Evolutionary conservation across 2,797 vertebrate genomes (phyloP).

Genomic region (Lycodopsis pacificus): DNA sequence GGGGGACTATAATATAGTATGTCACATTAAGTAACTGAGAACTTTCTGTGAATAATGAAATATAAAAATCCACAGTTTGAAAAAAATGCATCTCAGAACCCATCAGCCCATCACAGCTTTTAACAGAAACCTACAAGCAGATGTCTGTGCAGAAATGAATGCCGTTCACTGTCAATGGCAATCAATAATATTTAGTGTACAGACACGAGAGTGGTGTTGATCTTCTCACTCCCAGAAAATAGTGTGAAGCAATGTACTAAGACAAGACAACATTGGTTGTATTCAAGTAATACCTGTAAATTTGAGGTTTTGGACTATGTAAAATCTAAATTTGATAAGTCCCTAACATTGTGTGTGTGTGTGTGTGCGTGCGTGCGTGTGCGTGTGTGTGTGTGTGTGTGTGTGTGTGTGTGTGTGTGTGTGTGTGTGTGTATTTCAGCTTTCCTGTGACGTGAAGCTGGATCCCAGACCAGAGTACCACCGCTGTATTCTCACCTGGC

Average conservation of each 20-base stretch:
- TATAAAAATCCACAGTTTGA: background rate
- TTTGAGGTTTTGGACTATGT: background rate
- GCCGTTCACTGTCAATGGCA: background rate
- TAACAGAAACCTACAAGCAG: too few species aligned
- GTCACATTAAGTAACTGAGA: too few species aligned
- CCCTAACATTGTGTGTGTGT: background rate
- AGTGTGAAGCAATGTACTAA: background rate
- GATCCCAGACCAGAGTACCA: conserved; percentile 98
- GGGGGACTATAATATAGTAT: too few species aligned
- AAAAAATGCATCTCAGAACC: background rate
- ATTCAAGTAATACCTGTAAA: background rate
- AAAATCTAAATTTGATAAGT: background rate
- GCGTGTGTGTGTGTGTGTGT: background rate
- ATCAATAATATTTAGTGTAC: background rate
- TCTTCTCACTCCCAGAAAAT: too few species aligned
- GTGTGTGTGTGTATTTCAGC: conserved; percentile 76
- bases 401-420: background rate
- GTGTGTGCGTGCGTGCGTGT: too few species aligned
- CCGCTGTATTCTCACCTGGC: conserved; percentile 98
- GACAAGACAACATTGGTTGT: background rate
- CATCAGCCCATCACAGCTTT: too few species aligned
- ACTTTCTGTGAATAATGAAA: background rate
- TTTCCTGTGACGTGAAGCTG: conserved; percentile 98
- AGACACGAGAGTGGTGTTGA: too few species aligned
- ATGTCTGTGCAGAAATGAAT: background rate